Evolutionary conservation across 2,888 invertebrate genomes (phyloP).

Genomic region (Pristionchus japonicus): DNA sequence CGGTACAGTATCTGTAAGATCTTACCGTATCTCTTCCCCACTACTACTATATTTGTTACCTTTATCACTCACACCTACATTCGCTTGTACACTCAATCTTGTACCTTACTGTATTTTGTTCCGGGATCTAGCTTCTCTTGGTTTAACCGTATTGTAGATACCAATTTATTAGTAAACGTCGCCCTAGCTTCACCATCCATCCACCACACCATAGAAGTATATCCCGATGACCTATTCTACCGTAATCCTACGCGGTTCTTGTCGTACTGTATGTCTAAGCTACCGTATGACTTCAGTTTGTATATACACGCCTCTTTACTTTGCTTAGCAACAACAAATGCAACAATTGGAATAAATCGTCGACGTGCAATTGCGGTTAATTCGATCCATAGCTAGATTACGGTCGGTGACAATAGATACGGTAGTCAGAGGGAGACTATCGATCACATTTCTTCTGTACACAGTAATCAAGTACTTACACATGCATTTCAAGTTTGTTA

Average conservation of each 20-base stretch:
- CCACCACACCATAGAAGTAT: conserved; percentile 23
- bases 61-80: neutral
- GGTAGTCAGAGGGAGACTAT: neutral
- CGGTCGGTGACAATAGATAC: neutral
- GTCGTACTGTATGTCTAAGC: neutral
- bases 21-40: neutral
- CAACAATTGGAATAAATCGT: conserved; percentile 7
- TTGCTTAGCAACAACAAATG: conserved; percentile 15
- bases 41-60: neutral
- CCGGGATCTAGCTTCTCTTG: conserved; percentile 32
- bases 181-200: neutral
- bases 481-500: conserved; percentile 39
- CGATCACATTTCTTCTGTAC: conserved; percentile 21
- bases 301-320: conserved; percentile 32
- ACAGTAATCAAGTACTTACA: conserved; percentile 30
- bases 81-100: conserved; percentile 15
- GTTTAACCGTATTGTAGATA: neutral
- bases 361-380: neutral
- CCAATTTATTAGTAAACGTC: neutral
- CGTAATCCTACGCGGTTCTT: conserved; percentile 26
- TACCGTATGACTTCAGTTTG: neutral
- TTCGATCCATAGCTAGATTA: conserved; percentile 23
- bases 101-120: neutral
- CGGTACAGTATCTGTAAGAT: neutral
- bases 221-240: conserved; percentile 30